Conservation (phyloP, 2,888 invertebrate species). For the Agonopterix subpropinquella region DNA sequence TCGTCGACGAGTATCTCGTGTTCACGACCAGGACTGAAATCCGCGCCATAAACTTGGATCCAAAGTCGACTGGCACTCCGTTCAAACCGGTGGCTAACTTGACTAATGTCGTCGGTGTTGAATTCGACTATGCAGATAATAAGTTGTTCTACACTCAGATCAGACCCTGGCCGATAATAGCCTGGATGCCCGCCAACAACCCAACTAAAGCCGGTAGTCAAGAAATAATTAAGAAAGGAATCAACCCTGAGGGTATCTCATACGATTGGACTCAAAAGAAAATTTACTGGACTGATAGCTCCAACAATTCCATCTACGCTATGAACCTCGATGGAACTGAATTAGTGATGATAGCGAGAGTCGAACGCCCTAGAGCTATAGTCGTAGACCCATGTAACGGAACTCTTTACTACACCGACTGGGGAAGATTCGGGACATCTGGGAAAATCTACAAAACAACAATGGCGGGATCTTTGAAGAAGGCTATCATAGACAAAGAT, state of each 20-base stretch:
- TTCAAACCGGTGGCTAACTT: slow-evolving; percentile 90
- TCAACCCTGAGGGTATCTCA: slow-evolving; percentile 95
- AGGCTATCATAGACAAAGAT: slow-evolving; percentile 91
- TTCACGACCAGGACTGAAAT: slow-evolving; percentile 97
- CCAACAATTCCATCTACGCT: slow-evolving; percentile 94
- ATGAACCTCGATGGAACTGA: slow-evolving; percentile 94
- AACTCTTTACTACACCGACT: slow-evolving; percentile 95
- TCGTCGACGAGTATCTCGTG: slow-evolving; percentile 91
- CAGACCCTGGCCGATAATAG: slow-evolving; percentile 92
- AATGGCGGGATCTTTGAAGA: slow-evolving; percentile 95
- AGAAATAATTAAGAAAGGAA: slow-evolving; percentile 84
- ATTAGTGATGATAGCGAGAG: slow-evolving; percentile 93
- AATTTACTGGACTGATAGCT: slow-evolving; percentile 98
- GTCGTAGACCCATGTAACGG: slow-evolving; percentile 98
- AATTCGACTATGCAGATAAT: slow-evolving; percentile 94
- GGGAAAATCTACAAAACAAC: slow-evolving; percentile 96
- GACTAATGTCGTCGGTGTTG: slow-evolving; percentile 95
- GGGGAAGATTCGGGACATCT: slow-evolving; percentile 94
- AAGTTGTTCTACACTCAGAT: slow-evolving; percentile 95
- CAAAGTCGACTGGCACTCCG: slow-evolving; percentile 86
- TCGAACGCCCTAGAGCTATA: slow-evolving; percentile 95
- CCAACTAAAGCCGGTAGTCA: slow-evolving; percentile 79
- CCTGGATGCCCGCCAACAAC: slow-evolving; percentile 83
- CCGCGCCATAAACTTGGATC: slow-evolving; percentile 91
- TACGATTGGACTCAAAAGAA: slow-evolving; percentile 99